These are phyloP conservation scores for Spea multiplicata DNA, from an alignment of 2,113 vertebrate genomes.

Conservation along the genomic window DNA sequence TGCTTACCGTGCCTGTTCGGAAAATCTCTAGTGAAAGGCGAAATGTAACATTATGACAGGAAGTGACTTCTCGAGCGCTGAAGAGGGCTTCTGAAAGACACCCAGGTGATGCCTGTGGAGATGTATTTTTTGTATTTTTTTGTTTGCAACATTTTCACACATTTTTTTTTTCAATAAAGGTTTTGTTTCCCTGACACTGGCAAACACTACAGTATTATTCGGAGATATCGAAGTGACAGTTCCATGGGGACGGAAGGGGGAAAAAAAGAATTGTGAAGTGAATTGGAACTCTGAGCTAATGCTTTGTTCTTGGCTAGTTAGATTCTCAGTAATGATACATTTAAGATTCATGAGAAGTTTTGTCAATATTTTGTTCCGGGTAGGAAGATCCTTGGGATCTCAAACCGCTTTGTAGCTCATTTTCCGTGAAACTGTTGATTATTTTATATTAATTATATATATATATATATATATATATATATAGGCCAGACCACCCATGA, in stretches of 20 bases:
- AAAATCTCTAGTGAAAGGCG: constrained; percentile 50
- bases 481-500: too few species aligned
- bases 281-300: constrained; percentile 65
- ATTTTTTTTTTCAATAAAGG: constrained; percentile 72
- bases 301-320: constrained; percentile 67
- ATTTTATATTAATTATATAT: not conserved
- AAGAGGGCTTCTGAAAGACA: constrained; percentile 55
- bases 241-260: constrained; percentile 56
- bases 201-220: constrained; percentile 62
- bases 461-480: not conserved
- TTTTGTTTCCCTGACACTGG: constrained; percentile 68
- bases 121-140: constrained; percentile 65
- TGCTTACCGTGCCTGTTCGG: not conserved
- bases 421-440: not conserved
- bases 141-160: constrained; percentile 71
- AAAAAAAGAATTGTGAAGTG: constrained; percentile 61
- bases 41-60: constrained; percentile 56
- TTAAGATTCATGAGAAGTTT: constrained; percentile 56
- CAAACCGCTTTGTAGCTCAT: constrained; percentile 47
- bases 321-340: constrained; percentile 60
- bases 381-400: constrained; percentile 53
- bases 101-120: constrained; percentile 64
- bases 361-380: constrained; percentile 51
- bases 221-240: constrained; percentile 67
- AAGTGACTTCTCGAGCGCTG: constrained; percentile 61